Base-by-base conservation (phyloP, 1,140 invertebrate species). In the Maconellicoccus hirsutus region DNA sequence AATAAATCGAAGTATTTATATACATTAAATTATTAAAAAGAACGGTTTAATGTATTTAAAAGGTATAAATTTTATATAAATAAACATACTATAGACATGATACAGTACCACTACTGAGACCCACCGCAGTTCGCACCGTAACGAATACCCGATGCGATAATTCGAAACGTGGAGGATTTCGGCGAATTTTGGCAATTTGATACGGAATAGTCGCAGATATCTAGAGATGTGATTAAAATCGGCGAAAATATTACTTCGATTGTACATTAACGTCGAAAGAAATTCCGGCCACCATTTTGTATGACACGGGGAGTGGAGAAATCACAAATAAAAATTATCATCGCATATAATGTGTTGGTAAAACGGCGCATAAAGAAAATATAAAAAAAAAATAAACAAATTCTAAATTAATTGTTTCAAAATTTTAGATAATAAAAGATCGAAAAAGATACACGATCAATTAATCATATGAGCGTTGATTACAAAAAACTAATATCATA, bases 241-340 rank as follows among this genome's bases (percentile, higher is more conserved):
- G n/a, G 23, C 14, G 3, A 69, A 69, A 69, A 52, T 52, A 52
- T 52, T 16, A 52, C 42, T 52, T 52, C 42, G n/a, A 52, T 52
- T 16, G n/a, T 52, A 16, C 4, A 52, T 52, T 27, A 74, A 73
- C 73, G 76, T 52, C 42, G n/a, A 52, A 52, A 52, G 75, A 63
- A 73, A 77, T 77, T 74, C 77, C 76, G 81, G 79, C 82, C 80
- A 80, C 82, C 82, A 83, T 83, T 83, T 83, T 83, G 82, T 82
- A 80, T 78, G 78, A 80, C 79, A 80, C 69, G 81, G 81, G 81
- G 82, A 83, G 82, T 81, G 81, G 80, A 81, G 80, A 78, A 80
- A 70, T 29, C 12, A 39, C 66, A 38, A 39, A 39, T 42, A 52
- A 52, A 52, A 52, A 39, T 27, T 16, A 42, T 8, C 22, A 26